Conservation (phyloP, 1,140 invertebrate genomes). For the Euura saliciscinereae region DNA sequence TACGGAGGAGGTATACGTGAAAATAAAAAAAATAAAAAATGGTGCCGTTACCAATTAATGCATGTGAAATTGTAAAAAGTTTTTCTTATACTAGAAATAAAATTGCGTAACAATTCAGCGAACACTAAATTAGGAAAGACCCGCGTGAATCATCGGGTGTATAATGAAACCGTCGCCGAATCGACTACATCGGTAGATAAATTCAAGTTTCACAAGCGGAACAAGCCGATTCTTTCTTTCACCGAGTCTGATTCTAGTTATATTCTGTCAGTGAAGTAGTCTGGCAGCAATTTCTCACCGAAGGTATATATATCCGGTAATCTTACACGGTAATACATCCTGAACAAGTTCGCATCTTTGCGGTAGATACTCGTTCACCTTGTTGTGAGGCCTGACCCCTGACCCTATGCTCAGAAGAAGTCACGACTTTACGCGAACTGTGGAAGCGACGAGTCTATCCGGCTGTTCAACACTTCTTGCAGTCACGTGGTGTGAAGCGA, state of each 20-base stretch:
- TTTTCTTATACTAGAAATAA: too few relatives aligned
- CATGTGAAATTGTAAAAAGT: background rate
- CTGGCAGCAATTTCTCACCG: background rate
- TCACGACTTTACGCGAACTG: background rate
- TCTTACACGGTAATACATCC: conserved; percentile 1
- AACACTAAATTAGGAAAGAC: background rate
- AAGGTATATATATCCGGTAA: conserved; percentile 1
- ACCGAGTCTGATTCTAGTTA: background rate
- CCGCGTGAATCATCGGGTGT: background rate
- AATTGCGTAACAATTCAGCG: background rate
- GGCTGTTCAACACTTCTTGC: background rate
- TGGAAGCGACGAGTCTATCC: conserved; percentile 4
- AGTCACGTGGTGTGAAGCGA: background rate
- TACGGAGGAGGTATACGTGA: background rate
- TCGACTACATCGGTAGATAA: too few relatives aligned
- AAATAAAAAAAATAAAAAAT: background rate
- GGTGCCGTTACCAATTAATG: background rate
- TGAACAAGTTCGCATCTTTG: conserved; percentile 1
- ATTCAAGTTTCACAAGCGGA: too few relatives aligned
- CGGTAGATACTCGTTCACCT: conserved; percentile 1
- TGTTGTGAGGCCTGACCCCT: background rate
- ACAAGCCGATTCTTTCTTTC: too few relatives aligned
- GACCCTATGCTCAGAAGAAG: background rate
- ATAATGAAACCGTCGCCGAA: background rate
- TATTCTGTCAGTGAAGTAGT: background rate